These are phyloP conservation scores for Chrysoperla carnea DNA, from an alignment of 1,140 invertebrate genomes.

Conservation along the genomic window DNA sequence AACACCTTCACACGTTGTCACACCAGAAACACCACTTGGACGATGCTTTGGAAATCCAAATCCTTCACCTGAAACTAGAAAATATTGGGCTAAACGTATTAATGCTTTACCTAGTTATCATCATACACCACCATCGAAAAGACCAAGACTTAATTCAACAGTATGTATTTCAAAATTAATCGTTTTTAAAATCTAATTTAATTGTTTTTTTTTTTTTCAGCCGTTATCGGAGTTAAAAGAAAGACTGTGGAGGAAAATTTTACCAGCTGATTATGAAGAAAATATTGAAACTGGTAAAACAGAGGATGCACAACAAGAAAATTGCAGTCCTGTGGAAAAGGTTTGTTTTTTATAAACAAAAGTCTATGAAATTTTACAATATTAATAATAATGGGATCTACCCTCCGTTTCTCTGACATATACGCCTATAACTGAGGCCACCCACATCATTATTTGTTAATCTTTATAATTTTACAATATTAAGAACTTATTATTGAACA, in stretches of 20 bases:
- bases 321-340: no score
- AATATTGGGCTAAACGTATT: conserved; percentile 28
- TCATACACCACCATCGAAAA: conserved; percentile 16
- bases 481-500: no score
- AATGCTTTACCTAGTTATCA: conserved; percentile 16
- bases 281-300: background rate
- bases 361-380: no score
- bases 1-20: conserved; percentile 25
- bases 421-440: no score
- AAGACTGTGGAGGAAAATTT: conserved; percentile 18
- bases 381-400: no score
- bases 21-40: conserved; percentile 35
- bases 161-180: conserved; percentile 14
- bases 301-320: no score
- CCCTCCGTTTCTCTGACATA: no score
- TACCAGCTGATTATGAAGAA: conserved; percentile 1
- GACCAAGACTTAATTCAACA: conserved; percentile 22
- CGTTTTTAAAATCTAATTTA: conserved; percentile 2
- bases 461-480: no score
- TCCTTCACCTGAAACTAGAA: conserved; percentile 29
- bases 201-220: conserved; percentile 20
- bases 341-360: no score
- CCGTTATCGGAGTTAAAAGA: conserved; percentile 31
- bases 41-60: conserved; percentile 23
- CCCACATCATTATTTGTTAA: no score